Percentiles rank a stretch among this genome's conserved stretches.
phyloP scores from a whole-genome alignment of 2,797 vertebrate species.

The Schizopygopsis malacanthus region DNA sequence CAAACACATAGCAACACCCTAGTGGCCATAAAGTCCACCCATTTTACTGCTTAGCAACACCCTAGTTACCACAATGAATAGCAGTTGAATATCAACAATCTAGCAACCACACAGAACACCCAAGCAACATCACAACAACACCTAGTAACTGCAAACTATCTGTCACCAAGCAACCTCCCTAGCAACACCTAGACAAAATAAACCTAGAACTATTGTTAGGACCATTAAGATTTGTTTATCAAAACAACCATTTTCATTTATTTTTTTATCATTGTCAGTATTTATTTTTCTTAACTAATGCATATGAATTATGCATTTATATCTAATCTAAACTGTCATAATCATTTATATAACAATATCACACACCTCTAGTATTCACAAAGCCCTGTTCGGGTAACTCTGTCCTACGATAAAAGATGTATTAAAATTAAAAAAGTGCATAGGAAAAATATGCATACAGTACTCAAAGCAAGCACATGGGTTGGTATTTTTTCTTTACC shows the following conservation, averaged over 20 bases:
- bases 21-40: neutral
- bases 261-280: neutral
- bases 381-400: neutral
- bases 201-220: too few species aligned
- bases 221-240: neutral
- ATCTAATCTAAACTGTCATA: neutral
- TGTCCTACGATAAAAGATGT: neutral
- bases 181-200: neutral
- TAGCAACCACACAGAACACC: neutral
- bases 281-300: neutral
- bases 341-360: neutral
- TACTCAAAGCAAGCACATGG: neutral
- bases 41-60: neutral
- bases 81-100: neutral
- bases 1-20: neutral
- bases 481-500: rapidly evolving
- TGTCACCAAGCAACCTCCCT: neutral
- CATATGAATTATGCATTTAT: neutral
- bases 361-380: neutral
- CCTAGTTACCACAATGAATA: too few species aligned
- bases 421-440: neutral
- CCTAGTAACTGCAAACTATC: neutral
- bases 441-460: neutral
- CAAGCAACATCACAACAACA: neutral
- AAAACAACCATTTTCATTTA: neutral